Evolutionary conservation across 2,888 invertebrate species (phyloP).

Genomic region (Anthophora plumipes): DNA sequence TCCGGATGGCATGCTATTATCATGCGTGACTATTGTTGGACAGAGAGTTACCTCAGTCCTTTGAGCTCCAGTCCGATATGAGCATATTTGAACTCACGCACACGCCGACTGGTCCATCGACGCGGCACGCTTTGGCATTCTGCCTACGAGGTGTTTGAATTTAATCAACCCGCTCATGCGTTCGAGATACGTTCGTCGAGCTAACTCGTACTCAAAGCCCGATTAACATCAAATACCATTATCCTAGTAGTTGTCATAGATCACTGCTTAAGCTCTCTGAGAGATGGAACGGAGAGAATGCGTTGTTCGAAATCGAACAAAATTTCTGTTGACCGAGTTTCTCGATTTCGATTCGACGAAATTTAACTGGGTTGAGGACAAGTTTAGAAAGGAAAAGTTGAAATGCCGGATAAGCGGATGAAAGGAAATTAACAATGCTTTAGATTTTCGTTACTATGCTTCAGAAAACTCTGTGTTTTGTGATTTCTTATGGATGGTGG

Average conservation of each 20-base stretch:
- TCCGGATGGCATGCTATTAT: conserved; percentile 80
- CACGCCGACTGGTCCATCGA: conserved; percentile 71
- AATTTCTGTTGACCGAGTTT: conserved; percentile 4
- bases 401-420: too few relatives aligned
- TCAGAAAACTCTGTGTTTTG: too few relatives aligned
- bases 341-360: too few relatives aligned
- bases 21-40: conserved; percentile 82
- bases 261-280: conserved; percentile 14
- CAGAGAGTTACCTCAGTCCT: conserved; percentile 77
- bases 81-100: conserved; percentile 83
- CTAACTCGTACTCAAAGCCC: conserved; percentile 77
- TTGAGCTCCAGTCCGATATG: conserved; percentile 80
- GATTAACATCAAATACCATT: conserved; percentile 83
- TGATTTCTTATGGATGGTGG: too few relatives aligned
- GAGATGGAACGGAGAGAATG: not conserved
- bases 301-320: not conserved
- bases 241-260: conserved; percentile 58
- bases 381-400: too few relatives aligned
- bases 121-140: conserved; percentile 78
- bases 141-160: conserved; percentile 83
- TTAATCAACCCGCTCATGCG: conserved; percentile 84
- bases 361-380: too few relatives aligned
- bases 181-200: conserved; percentile 76
- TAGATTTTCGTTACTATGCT: too few relatives aligned
- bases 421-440: too few relatives aligned